Evolutionary conservation across 2,797 vertebrate species (phyloP), one percentile per base, ranked within the genome.

Genomic region (Halcyon leucocephala): DNA sequence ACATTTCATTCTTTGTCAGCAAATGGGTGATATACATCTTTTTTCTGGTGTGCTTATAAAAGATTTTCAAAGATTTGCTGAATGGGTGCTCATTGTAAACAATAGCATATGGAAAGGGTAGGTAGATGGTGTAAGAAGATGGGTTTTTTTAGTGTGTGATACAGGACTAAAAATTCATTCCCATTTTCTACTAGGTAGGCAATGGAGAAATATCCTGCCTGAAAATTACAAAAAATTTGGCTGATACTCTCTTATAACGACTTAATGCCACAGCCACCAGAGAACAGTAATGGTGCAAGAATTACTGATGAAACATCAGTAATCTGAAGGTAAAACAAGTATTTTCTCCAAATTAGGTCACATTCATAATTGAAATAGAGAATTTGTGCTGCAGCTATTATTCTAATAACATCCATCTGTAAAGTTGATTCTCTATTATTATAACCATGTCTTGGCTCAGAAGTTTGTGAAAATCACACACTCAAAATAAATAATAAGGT

Each of bases 401-500:
- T 91, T 93, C 46, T 74, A 86, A 54, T 33, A 95, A 78, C 52
- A 91, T 76, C 65, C 65, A 66, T 93, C 89, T 94, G 54, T 81
- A 82, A 88, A 79, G 78, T 39, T 85, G 35, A 18, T 73, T 84
- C 46, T 92, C 54, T 70, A 54, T 74, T 83, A 12, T 66, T 71
- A 33, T 61, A 90, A 57, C 49, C 13, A n/a, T 10, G 10, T 28
- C 65, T 88, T 94, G 82, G 72, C 52, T 42, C 65, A 61, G 76
- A 83, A 83, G n/a, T 91, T 71, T 78, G 80, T 0, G 5, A 81
- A 93, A 93, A 91, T 94, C 62, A 69, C 72, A 69, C 54, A 29
- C 79, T 86, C 62, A 86, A 94, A 96, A 94, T 77, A 91, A 91
- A 41, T 91, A 94, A 57, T 93, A 94, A 93, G 70, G 65, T 95